Evolutionary conservation across 1,140 invertebrate species (phyloP), one percentile per base, ranked within the genome.

Genomic region (Zaprionus vittiger): DNA sequence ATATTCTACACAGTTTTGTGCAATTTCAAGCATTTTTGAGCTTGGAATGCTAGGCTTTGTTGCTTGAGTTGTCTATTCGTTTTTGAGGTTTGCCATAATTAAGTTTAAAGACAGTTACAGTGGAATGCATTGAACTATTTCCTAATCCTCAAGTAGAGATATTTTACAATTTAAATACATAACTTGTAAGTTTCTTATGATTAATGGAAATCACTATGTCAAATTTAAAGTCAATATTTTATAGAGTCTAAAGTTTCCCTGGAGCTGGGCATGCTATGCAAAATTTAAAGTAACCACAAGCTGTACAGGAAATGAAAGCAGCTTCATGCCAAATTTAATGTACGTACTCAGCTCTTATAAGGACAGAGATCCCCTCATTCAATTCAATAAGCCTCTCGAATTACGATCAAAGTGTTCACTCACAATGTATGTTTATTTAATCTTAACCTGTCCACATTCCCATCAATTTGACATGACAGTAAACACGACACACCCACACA

Each of bases 381-480:
- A 47, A 20, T 47, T 17, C 41, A 47, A 47, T 17, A 17, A 17
- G n/a, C 41, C 41, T 47, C 41, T 47, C n/a, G 28, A 31, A 59
- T 64, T 64, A 44, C 26, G 41, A 38, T 82, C 73, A 44, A 79
- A 59, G 20, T 20, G 34, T 22, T 38, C 47, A 26, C 54, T 56
- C 54, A n/a, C 20, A 54, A 83, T 68, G 80, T 73, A 77, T 63
- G 67, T 65, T 73, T 77, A 69, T 83, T 69, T 75, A 85, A 85
- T 79, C 82, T 71, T 41, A 22, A 74, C 56, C 20, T 56, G 54
- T 17, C 44, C 31, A 59, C 47, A 54, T 73, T 69, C 60, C 55
- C 64, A 64, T 80, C 81, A 82, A 78, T 78, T 80, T 80, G 80
- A 87, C 83, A 83, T 75, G 77, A 83, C 80, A 87, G 77, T 87